Evolutionary conservation across 2,797 vertebrate species (phyloP), one percentile per base, ranked within the genome.

Genomic region (Pangasius krempfi): DNA sequence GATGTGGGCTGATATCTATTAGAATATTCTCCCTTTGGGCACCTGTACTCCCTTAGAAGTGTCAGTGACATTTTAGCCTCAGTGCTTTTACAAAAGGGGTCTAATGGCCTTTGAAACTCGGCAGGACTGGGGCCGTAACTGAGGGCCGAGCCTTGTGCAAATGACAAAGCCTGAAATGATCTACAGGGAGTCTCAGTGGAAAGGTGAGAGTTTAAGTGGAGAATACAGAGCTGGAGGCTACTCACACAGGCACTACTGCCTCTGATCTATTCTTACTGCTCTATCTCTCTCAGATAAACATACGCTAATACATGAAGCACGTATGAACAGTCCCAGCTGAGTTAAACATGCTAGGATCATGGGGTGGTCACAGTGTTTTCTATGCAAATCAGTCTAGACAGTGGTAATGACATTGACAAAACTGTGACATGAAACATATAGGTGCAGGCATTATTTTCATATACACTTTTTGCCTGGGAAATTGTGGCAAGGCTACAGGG

Each of bases 271-370:
- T 50, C 84, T 75, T 60, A 33, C n/a, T 54, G 81, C 66, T 52
- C 16, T 44, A 10, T 25, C 72, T 40, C 33, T 1, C 84, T n/a
- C 50, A 56, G 62, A 70, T 47, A 79, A 60, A 60, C 47, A 68
- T 22, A 22, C 16, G 18, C 62, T 68, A 68, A 68, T 22, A 52
- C 27, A 66, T 0, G 68, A 50, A 52, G n/a, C 52, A 56, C 37
- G 40, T 22, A 81, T 54, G 40, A 40, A 58, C 20, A 79, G 9
- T 0, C 58, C 72, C 40, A 40, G 58, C 70, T 78, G 78, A 60
- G 40, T 78, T 54, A 50, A 47, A 87, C 68, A 44, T 20, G 30
- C 78, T 86, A 93, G 93, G 93, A 91, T 93, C 90, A 93, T 91
- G 92, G 82, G 44, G 52, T 58, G 47, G 25, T 75, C 33, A 72